Conservation (phyloP, 2,888 invertebrate species). For the Mesorhabditis belari region DNA sequence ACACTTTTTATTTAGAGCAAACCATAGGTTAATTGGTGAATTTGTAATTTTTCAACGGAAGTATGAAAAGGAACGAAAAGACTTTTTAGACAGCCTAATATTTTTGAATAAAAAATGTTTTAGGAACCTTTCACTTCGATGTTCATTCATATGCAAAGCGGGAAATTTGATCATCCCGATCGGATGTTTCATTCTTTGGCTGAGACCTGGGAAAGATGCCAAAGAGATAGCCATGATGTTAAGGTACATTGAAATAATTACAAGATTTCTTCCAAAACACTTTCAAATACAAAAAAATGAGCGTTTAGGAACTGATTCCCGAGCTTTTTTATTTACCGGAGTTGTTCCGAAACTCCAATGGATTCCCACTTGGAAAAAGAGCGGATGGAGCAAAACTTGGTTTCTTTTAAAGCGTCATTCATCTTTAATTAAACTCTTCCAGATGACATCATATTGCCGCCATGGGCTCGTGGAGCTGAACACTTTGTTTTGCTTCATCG, state of each 20-base stretch:
- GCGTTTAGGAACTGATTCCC: constrained; percentile 81
- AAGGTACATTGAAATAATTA: constrained; percentile 59
- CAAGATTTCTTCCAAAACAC: neutral
- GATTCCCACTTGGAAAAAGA: constrained; percentile 22
- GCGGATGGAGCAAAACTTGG: constrained; percentile 15
- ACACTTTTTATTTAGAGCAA: no score
- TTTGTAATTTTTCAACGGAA: no score
- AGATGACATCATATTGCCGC: constrained; percentile 80
- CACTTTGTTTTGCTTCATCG: constrained; percentile 95
- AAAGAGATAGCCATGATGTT: constrained; percentile 95
- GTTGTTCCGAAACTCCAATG: constrained; percentile 79
- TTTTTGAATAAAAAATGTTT: constrained; percentile 29
- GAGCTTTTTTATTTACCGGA: constrained; percentile 98
- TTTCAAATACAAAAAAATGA: neutral
- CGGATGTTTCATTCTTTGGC: constrained; percentile 88
- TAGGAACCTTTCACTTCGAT: constrained; percentile 98
- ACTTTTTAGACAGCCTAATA: neutral
- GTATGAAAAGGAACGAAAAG: no score
- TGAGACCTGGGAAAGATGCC: constrained; percentile 96
- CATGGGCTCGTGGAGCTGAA: constrained; percentile 89
- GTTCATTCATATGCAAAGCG: constrained; percentile 94
- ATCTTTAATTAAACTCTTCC: neutral
- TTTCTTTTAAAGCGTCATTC: neutral
- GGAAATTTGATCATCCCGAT: constrained; percentile 98
- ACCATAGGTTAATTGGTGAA: no score